Conservation (phyloP, 2,888 invertebrate species). For the Busseola fusca region DNA sequence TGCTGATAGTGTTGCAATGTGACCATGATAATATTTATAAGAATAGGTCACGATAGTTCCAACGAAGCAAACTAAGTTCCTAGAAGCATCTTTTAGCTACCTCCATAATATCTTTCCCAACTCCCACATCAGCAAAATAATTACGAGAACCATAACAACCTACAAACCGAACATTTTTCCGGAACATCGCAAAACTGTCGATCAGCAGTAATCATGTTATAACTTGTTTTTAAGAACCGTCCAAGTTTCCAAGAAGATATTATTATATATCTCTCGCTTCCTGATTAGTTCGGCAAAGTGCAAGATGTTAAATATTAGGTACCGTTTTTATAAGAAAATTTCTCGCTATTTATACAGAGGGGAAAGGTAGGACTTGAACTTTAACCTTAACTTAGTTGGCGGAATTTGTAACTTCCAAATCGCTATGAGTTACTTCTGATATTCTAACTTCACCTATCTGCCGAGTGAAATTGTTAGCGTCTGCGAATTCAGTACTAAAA, state of each 20-base stretch:
- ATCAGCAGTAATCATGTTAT: constrained; percentile 57
- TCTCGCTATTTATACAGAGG: constrained; percentile 40
- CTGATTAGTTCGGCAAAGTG: constrained; percentile 61
- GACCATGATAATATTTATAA: constrained; percentile 3
- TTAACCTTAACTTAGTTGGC: constrained; percentile 26
- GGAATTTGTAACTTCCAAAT: constrained; percentile 35
- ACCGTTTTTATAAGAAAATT: constrained; percentile 56
- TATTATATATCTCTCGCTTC: constrained; percentile 55
- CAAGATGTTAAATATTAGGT: constrained; percentile 57
- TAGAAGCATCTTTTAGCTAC: constrained; percentile 29
- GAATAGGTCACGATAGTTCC: constrained; percentile 11
- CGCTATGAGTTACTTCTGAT: constrained; percentile 33
- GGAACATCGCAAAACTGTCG: constrained; percentile 57
- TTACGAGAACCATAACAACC: constrained; percentile 40
- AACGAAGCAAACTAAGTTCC: constrained; percentile 20
- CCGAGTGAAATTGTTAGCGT: constrained; percentile 8
- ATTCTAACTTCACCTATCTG: constrained; percentile 18
- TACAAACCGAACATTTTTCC: constrained; percentile 49
- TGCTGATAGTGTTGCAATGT: not conserved
- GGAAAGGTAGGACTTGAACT: constrained; percentile 41
- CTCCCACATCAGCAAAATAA: constrained; percentile 49
- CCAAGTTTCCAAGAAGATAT: constrained; percentile 58
- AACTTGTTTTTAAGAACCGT: constrained; percentile 57
- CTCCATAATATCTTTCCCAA: constrained; percentile 38
- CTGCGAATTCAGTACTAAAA: constrained; percentile 8